Conservation (phyloP, 2,888 invertebrate species). For the Leptodirus hochenwartii region DNA sequence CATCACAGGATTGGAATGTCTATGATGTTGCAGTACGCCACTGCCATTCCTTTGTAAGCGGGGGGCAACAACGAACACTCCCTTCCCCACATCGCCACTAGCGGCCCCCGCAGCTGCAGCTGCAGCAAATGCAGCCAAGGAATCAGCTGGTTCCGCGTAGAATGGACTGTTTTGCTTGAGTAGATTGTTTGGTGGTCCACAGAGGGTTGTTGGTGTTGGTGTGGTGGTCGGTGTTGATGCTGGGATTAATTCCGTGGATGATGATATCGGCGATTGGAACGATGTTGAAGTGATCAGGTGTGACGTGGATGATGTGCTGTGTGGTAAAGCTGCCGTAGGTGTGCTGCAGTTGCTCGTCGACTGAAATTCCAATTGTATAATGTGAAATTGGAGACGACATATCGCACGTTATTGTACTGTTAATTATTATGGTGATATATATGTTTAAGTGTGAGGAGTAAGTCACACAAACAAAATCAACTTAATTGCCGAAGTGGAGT, state of each 20-base stretch:
- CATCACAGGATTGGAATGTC: conserved; percentile 32
- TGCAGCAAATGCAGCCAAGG: conserved; percentile 46
- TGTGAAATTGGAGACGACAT: too few species aligned
- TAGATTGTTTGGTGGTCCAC: conserved; percentile 16
- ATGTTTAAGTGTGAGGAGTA: too few species aligned
- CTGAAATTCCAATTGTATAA: too few species aligned
- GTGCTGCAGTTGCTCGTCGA: conserved; percentile 11
- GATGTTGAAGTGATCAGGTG: too few species aligned
- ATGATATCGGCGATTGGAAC: conserved; percentile 8
- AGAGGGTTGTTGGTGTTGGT: conserved; percentile 7
- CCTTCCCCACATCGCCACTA: too few species aligned
- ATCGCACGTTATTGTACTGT: conserved; percentile 4
- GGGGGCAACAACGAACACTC: conserved; percentile 18
- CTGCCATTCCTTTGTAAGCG: conserved; percentile 18
- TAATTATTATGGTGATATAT: too few species aligned
- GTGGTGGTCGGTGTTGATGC: not conserved
- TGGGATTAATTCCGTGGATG: not conserved
- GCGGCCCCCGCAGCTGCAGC: too few species aligned
- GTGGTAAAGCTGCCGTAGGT: conserved; percentile 12
- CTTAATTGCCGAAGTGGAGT: too few species aligned
- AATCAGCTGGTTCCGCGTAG: conserved; percentile 79
- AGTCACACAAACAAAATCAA: too few species aligned
- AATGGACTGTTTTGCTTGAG: conserved; percentile 67
- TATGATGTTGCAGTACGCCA: conserved; percentile 22
- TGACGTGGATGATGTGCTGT: not conserved